These are phyloP conservation scores for Cephus nigrinus DNA, from an alignment of 2,888 invertebrate species.

Conservation along the genomic window DNA sequence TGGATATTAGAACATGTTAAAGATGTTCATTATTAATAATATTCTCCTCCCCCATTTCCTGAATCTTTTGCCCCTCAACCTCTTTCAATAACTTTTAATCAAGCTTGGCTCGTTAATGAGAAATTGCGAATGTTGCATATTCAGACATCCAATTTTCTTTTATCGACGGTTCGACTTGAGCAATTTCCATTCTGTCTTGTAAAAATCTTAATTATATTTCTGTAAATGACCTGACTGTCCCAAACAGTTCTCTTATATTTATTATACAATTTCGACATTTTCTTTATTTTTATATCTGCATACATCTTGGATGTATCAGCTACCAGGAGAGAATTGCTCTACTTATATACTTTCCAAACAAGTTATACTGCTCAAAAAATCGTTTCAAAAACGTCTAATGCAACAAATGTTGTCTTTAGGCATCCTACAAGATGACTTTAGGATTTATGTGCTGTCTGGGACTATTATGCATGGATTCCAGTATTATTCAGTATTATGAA, in stretches of 20 bases:
- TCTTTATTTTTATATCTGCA: neutral
- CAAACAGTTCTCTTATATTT: neutral
- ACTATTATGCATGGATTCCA: neutral
- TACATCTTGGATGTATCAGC: neutral
- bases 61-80: neutral
- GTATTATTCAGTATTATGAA: neutral
- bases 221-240: neutral
- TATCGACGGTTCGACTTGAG: neutral
- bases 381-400: neutral
- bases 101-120: neutral
- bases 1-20: neutral
- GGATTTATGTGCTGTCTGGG: neutral
- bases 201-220: neutral
- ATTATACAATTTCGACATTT: constrained; percentile 2
- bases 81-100: neutral
- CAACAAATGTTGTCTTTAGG: neutral
- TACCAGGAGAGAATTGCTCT: neutral
- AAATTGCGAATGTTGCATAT: neutral
- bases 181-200: neutral
- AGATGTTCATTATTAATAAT: neutral
- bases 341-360: neutral
- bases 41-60: neutral
- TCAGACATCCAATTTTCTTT: neutral
- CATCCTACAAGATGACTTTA: neutral
- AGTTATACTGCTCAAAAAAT: neutral